Conservation (phyloP, 2,888 invertebrate species). For the Labia minor region DNA sequence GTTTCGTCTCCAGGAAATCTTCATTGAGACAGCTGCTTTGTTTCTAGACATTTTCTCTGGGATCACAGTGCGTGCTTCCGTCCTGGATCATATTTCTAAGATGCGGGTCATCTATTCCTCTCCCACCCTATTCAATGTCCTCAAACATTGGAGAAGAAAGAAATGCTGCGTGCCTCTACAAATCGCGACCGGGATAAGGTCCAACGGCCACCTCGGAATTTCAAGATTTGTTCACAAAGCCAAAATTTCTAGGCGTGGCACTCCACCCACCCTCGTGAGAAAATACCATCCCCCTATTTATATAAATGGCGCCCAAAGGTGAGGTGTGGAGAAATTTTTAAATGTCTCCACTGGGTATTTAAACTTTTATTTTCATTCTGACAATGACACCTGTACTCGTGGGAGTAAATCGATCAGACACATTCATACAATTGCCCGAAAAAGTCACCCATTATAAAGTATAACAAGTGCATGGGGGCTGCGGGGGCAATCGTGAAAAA, state of each 20-base stretch:
- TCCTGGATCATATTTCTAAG: neutral
- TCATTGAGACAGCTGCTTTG: neutral
- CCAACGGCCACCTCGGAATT: constrained; percentile 8
- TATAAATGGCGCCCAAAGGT: neutral
- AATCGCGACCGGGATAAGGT: neutral
- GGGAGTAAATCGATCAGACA: neutral
- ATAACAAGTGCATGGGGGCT: neutral
- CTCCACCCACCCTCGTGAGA: neutral
- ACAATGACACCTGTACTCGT: neutral
- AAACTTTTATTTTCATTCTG: neutral
- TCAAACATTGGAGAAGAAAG: neutral
- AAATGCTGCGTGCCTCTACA: neutral
- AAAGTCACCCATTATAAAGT: neutral
- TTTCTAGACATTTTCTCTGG: neutral
- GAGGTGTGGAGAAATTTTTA: neutral
- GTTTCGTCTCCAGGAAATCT: neutral
- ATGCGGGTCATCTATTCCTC: neutral
- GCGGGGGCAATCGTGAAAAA: neutral
- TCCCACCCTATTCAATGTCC: neutral
- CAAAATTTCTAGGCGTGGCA: neutral
- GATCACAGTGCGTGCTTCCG: neutral
- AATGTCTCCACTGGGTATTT: neutral
- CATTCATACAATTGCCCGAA: neutral
- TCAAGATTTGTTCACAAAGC: constrained; percentile 2
- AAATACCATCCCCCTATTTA: neutral